Evolutionary conservation across 2,113 vertebrate species (phyloP), one percentile per base, ranked within the genome.

Genomic region (Megaceryle maxima): DNA sequence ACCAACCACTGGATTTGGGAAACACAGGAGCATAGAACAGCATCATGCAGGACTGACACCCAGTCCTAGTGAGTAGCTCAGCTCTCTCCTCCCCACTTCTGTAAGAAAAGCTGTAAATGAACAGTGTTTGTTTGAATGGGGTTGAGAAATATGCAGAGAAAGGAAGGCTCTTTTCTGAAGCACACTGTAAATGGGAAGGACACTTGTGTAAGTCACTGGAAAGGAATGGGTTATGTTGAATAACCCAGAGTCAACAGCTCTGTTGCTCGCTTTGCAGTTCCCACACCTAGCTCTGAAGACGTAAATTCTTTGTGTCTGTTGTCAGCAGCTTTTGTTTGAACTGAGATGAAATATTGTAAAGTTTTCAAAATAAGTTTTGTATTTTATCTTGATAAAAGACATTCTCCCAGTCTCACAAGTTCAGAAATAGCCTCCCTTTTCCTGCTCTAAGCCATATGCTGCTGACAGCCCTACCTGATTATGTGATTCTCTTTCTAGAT

Each of bases 321-420:
- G 1, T 95, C 88, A 96, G 86, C 92, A 96, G 83, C 88, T 96
- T 93, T 96, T 93, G 72, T 95, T 96, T 96, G 83, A 96, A 93
- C 88, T 86, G 76, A 78, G 77, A 81, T 92, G 59, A 90, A 94
- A 96, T 96, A 90, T 41, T 90, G 96, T 92, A 88, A 96, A 90
- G 89, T 92, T 95, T 96, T 96, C 92, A 97, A 97, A 95, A 91
- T 87, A 94, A 92, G 66, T 91, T 96, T 81, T 89, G n/a, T 94
- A 77, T 96, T 97, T 96, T 87, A 88, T 78, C 70, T 66, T 89
- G 92, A 95, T 94, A 86, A 97, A 95, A 97, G 88, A 63, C 57
- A 33, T 80, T 92, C 55, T 95, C 41, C 63, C 28, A 92, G 75
- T 72, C 64, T 94, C 92, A 80, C 78, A 83, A 31, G 37, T 91